Evolutionary conservation across 30 jellyfish, hydroid and myxozoan genomes (phyloP), one percentile per base, ranked within the genome.

Genomic region (Morbakka virulenta): DNA sequence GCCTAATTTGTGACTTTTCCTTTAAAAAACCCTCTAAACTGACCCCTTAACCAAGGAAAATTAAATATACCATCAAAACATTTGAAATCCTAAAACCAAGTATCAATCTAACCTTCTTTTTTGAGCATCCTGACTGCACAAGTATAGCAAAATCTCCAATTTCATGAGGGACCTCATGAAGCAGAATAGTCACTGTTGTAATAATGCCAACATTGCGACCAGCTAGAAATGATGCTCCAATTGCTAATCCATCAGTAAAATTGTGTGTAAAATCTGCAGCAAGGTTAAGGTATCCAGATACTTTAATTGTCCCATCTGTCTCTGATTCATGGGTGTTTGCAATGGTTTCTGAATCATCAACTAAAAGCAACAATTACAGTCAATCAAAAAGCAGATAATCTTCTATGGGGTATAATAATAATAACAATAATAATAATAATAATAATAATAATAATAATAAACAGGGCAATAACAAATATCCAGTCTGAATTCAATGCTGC

Each of bases 131-230:
- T n/a, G 96, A 93, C 72, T 88, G 97, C 2, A 94, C 95, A 24
- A 94, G 65, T 30, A 94, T 94, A 20, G 99, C 97, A 79, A 94
- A 94, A 36, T 94, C 99, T 3, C 99, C 97, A 62, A 94, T 88
- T 74, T 94, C 99, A 77, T 94, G 99, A 1, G 99, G 99, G 24
- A 94, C 93, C 79, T 94, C 99, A 69, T 94, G 99, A 52, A 94
- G 87, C 6, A 94, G 82, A 20, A 94, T 88, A 27, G 97, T 87
- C 11, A 94, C 36, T 3, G 99, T 94, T 4, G 99, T 94, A 14
- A 89, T 77, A 9, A 94, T 20, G 2, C 99, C 99, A 78, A 87
- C 96, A 78, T 82, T 94, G 30, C 93, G 86, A 53, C 95, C 83
- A 35, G 81, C 97, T 4, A 86, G 87, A 62, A 80, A 94, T 14